Conservation (phyloP, 2,797 vertebrate species). For the Lepus oiostolus region DNA sequence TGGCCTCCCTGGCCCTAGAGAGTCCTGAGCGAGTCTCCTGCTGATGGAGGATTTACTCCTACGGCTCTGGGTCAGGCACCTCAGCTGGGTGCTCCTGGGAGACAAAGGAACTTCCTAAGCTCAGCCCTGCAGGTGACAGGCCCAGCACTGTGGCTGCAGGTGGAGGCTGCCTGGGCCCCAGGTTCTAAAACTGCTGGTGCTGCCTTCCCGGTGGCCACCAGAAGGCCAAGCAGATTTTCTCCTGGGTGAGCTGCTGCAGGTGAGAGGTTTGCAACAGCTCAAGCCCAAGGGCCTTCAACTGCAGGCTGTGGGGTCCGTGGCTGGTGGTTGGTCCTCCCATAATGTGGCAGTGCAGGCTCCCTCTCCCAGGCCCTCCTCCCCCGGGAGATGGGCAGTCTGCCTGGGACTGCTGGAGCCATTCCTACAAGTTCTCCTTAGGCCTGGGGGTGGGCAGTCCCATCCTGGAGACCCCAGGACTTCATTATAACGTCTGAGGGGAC, state of each 20-base stretch:
- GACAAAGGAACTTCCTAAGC: background rate
- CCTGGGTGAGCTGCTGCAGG: fast-evolving
- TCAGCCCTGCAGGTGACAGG: background rate
- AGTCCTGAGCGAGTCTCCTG: background rate
- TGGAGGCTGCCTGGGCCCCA: background rate
- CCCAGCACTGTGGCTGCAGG: background rate
- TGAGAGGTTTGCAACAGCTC: too few relatives aligned
- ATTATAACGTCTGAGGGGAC: fast-evolving
- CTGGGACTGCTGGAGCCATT: too few relatives aligned
- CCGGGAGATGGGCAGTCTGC: too few relatives aligned
- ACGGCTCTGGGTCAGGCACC: background rate
- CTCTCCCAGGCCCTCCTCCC: background rate
- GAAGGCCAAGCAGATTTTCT: background rate
- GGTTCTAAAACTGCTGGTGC: background rate
- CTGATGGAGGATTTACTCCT: background rate
- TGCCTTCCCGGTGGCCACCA: background rate
- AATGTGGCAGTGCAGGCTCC: fast-evolving
- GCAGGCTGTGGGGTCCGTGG: too few relatives aligned
- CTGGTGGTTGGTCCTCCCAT: background rate
- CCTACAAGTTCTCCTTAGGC: too few relatives aligned
- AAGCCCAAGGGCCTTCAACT: background rate
- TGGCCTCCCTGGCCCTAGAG: fast-evolving
- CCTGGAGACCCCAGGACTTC: background rate
- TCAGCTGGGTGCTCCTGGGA: background rate
- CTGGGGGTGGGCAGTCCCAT: fast-evolving